These are phyloP conservation scores for Acrossocheilus fasciatus DNA, from an alignment of 2,797 vertebrate species.

Conservation along the genomic window DNA sequence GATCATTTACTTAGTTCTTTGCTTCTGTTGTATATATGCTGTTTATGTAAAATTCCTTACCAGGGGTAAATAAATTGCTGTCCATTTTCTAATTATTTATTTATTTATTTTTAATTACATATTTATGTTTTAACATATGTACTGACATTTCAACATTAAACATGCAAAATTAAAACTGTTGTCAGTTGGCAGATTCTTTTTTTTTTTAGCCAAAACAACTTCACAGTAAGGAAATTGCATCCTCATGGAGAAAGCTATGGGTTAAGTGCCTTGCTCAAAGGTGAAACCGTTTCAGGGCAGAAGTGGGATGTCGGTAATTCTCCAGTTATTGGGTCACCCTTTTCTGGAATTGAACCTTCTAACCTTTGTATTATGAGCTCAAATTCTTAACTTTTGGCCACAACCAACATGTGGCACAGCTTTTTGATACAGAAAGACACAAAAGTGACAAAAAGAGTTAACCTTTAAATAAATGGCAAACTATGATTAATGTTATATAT, in stretches of 20 bases:
- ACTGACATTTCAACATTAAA: no score
- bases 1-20: background rate
- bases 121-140: no score
- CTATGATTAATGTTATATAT: background rate
- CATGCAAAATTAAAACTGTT: background rate
- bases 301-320: constrained; percentile 38
- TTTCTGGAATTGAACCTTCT: constrained; percentile 20
- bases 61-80: background rate
- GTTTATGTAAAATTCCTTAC: background rate
- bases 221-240: constrained; percentile 25
- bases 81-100: background rate
- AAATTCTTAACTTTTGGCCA: constrained; percentile 11
- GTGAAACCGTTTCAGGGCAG: constrained; percentile 11
- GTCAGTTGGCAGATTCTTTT: background rate
- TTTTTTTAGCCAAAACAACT: background rate
- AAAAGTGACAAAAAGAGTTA: background rate
- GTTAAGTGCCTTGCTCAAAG: constrained; percentile 38
- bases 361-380: constrained; percentile 22
- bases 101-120: no score
- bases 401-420: constrained; percentile 3
- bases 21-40: background rate
- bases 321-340: constrained; percentile 38
- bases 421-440: constrained; percentile 6
- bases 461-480: background rate
- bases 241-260: constrained; percentile 28